Base-by-base conservation (phyloP, 2,888 invertebrate genomes). In the Caenorhabditis macrosperma region DNA sequence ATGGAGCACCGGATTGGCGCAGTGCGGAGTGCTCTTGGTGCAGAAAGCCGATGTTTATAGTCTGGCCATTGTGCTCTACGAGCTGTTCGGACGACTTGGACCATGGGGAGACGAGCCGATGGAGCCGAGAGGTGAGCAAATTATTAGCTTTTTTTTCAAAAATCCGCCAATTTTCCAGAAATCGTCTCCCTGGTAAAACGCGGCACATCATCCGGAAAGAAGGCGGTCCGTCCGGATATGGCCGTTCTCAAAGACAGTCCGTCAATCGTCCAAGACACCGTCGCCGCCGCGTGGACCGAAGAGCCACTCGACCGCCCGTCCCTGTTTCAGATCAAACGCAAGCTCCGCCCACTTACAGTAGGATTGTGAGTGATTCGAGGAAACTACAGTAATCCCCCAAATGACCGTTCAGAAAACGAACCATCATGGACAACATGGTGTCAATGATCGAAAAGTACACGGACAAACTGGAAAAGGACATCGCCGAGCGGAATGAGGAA, bases 391-490 rank as follows among this genome's bases (percentile, higher is more conserved):
- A 44, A 44, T 44, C n/a, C n/a, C n/a, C n/a, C n/a, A 24, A 24
- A 10, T 24, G 3, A 44, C 10, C 1, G 20, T 55, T 28, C 61
- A 85, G 85, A 63, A 85, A 85, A 66, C 79, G 78, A 26, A 97
- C 97, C 91, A 96, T 97, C 87, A 95, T 97, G 89, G 97, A 97
- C 91, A 96, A 96, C 90, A 96, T 97, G 96, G 95, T 97, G 93
- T 95, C 95, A 0, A 96, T 97, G 94, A 96, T 97, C 96, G 97
- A 97, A 91, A 96, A 96, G 90, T 96, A 97, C 90, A 96, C 97
- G 15, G 96, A 95, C 88, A 97, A 96, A 91, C 93, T 97, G 87
- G 83, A 81, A 26, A 81, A 55, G 33, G 83, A 83, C 44, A 81
- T 83, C 38, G 77, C 69, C 20, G 83, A 81, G 28, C 38, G 78